phyloP scores from a whole-genome alignment of 1,140 invertebrate genomes.

The Littorina saxatilis region DNA sequence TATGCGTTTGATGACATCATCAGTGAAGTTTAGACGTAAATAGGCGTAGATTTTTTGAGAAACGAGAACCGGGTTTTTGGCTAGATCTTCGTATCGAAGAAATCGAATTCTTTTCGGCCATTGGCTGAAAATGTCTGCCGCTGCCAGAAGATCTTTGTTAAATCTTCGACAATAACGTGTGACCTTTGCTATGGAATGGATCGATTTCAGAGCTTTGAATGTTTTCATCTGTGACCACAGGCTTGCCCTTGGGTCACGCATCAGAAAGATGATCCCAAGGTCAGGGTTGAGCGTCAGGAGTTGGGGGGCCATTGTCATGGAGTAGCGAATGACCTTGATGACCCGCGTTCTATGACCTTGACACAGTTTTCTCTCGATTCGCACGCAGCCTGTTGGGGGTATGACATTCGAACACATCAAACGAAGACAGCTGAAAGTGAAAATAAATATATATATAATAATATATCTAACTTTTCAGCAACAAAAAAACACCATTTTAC shows the following conservation, averaged over 20 bases:
- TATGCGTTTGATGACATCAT: background rate
- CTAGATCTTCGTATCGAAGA: constrained; percentile 47
- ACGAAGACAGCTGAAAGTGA: too few species aligned
- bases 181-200: background rate
- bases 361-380: too few species aligned
- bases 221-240: constrained; percentile 3
- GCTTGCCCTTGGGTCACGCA: constrained; percentile 6
- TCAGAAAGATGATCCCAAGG: background rate
- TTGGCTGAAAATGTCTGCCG: background rate
- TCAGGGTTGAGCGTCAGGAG: background rate
- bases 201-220: background rate
- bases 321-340: background rate
- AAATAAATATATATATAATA: too few species aligned
- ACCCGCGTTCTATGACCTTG: too few species aligned
- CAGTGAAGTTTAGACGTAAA: constrained; percentile 21
- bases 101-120: constrained; percentile 17
- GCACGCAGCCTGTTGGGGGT: too few species aligned
- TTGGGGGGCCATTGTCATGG: background rate
- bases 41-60: constrained; percentile 39
- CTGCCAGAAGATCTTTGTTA: constrained; percentile 32
- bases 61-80: constrained; percentile 34
- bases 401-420: too few species aligned
- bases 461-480: too few species aligned
- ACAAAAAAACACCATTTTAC: too few species aligned
- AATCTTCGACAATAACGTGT: constrained; percentile 37